These are phyloP conservation scores for Myotis brandtii DNA, from an alignment of 2,113 vertebrate species.

Conservation along the genomic window DNA sequence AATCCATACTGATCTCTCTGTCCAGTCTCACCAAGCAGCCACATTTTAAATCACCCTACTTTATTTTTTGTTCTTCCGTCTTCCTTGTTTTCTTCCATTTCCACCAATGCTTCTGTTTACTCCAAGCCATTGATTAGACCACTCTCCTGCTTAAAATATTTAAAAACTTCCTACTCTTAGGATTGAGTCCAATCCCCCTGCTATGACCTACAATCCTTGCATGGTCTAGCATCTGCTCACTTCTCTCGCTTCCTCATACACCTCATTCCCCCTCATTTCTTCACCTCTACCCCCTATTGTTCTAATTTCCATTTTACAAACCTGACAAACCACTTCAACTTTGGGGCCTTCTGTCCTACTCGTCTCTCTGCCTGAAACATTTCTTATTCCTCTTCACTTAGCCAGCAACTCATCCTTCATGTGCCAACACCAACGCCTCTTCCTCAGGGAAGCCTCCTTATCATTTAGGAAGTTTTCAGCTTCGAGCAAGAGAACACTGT, in stretches of 20 bases:
- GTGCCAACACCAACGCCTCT: not conserved
- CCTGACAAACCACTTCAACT: not conserved
- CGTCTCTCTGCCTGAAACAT: not conserved
- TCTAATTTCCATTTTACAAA: not conserved
- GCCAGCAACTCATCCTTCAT: not conserved
- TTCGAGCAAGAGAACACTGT: not conserved
- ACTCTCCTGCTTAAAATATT: not conserved
- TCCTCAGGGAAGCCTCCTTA: not conserved
- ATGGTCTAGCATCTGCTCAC: not conserved
- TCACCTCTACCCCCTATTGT: not conserved
- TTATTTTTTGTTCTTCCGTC: not conserved
- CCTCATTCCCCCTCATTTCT: not conserved
- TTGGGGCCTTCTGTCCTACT: not conserved
- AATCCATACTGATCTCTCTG: not conserved
- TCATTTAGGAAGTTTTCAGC: not conserved
- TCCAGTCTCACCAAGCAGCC: not conserved
- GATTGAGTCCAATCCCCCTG: not conserved
- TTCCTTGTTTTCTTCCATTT: not conserved
- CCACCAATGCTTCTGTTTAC: not conserved
- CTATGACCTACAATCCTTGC: not conserved
- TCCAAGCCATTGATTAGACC: not conserved
- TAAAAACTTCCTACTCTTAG: not conserved
- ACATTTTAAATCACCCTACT: not conserved
- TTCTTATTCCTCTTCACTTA: not conserved
- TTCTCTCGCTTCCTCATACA: not conserved